Evolutionary conservation across 2,888 invertebrate genomes (phyloP), one percentile per base, ranked within the genome.

Genomic region (Phymatocera aterrima): DNA sequence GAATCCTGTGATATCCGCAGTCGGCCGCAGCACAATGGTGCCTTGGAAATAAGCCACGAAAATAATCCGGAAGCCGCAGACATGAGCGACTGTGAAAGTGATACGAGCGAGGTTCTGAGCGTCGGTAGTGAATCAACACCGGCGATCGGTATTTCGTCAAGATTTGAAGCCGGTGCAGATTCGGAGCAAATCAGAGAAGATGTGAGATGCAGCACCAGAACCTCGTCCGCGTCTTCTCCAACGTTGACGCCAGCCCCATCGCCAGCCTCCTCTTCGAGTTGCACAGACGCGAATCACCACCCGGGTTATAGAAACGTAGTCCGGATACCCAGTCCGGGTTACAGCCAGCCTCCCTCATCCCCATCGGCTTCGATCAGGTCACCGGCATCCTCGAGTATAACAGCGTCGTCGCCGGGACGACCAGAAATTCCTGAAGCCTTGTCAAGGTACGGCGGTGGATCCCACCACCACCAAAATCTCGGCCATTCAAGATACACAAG

Each of bases 51-150:
- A 10, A 8, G 5, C 3, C 34, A 18, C 24, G 18, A 24, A 10
- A 4, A 43, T 8, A 48, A 75, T 28, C 77, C 57, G 34, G 60
- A 68, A 40, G 48, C 18, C 10, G 10, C 37, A n/a, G 77, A 64
- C 21, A 81, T 78, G 24, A 83, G 88, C 83, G 90, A 90, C 81
- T 88, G 88, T 83, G 90, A 89, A 78, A 89, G 89, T 82, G 90
- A 91, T 79, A 95, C 95, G 85, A 96, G 95, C 86, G 96, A 96
- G 60, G 96, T 96, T 3, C 88, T 96, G 43, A 96, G 96, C 83
- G 96, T 96, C 82, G 96, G 96, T 5, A 96, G 96, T 87, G 96
- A 96, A 84, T 94, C 93, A 8, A 87, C 88, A 80, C 90, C 90
- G 61, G 84, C 86, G 34, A 74, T 57, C 24, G 46, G 74, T 78